These are phyloP conservation scores for Geopemphigus sp. DNA, from an alignment of 1,140 invertebrate genomes.

Conservation along the genomic window DNA sequence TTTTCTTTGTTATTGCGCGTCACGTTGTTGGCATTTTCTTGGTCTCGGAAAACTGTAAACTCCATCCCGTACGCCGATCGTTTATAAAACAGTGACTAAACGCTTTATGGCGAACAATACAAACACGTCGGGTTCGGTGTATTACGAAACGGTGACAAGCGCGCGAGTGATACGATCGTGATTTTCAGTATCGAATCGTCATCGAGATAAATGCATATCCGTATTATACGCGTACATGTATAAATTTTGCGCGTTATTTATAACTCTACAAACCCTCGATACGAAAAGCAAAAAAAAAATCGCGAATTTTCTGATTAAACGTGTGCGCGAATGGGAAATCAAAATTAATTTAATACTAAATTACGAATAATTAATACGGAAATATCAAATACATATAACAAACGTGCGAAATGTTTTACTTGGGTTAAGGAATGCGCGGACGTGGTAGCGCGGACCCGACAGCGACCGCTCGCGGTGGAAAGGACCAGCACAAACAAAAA, in stretches of 20 bases:
- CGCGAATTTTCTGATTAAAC: not conserved
- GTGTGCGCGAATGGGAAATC: not conserved
- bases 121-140: no score
- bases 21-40: slow-evolving; percentile 15
- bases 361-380: no score
- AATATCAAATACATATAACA: no score
- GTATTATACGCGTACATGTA: not conserved
- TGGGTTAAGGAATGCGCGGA: not conserved
- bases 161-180: not conserved
- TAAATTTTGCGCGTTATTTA: no score
- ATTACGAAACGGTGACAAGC: no score
- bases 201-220: not conserved
- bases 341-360: not conserved
- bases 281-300: not conserved
- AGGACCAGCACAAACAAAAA: slow-evolving; percentile 19
- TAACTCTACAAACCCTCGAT: no score
- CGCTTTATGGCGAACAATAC: not conserved
- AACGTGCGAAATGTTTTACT: no score
- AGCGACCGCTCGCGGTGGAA: not conserved
- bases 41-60: slow-evolving; percentile 33
- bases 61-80: not conserved
- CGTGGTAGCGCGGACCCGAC: slow-evolving; percentile 20
- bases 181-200: no score
- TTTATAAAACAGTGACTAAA: no score
- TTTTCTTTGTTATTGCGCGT: slow-evolving; percentile 35